Evolutionary conservation across 2,888 invertebrate species (phyloP).

Genomic region (Pelosia muscerda): DNA sequence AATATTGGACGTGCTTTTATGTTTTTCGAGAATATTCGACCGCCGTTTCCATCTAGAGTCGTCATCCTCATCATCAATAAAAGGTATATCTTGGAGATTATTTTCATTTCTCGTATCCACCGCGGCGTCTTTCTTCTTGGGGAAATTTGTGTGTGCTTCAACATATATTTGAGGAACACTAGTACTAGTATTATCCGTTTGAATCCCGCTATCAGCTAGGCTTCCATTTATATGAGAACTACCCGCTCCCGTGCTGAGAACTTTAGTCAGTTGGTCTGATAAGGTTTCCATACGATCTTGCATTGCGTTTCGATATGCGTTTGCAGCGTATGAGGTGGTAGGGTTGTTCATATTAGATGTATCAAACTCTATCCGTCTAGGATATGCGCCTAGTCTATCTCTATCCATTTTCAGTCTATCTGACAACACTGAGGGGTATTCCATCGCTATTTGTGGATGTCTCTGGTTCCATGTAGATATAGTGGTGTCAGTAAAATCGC

Average conservation of each 20-base stretch:
- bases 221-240: conserved; percentile 83
- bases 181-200: conserved; percentile 82
- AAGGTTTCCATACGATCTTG: conserved; percentile 77
- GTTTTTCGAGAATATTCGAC: conserved; percentile 72
- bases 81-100: conserved; percentile 82
- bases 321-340: conserved; percentile 73
- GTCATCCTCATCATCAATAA: conserved; percentile 81
- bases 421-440: conserved; percentile 81
- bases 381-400: conserved; percentile 70
- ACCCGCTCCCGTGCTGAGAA: conserved; percentile 78
- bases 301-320: conserved; percentile 69
- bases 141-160: conserved; percentile 57
- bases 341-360: conserved; percentile 70
- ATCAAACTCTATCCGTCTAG: conserved; percentile 79
- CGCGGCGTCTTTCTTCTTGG: conserved; percentile 77
- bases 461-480: conserved; percentile 83
- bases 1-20: conserved; percentile 81
- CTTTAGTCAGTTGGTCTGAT: conserved; percentile 80
- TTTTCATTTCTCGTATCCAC: conserved; percentile 82
- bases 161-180: conserved; percentile 81
- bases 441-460: conserved; percentile 66
- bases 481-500: conserved; percentile 84
- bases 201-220: conserved; percentile 81
- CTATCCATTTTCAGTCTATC: conserved; percentile 78
- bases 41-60: conserved; percentile 63